Evolutionary conservation across 2,888 invertebrate genomes (phyloP).

Genomic region (Ormyrus labotus): DNA sequence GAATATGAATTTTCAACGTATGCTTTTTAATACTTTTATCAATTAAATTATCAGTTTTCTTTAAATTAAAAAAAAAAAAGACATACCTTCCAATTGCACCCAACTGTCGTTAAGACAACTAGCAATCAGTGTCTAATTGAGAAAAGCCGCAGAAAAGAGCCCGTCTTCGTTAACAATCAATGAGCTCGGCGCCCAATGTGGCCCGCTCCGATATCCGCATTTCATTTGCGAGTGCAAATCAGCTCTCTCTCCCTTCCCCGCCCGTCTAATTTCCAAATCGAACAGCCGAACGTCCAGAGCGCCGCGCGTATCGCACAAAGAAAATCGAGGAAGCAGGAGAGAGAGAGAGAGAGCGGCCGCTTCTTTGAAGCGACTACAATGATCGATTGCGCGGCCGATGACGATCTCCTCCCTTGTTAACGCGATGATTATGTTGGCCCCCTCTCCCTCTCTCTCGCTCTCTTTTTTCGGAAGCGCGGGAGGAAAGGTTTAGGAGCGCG

Average conservation of each 20-base stretch:
- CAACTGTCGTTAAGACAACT: too few species aligned
- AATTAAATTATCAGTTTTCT: background rate
- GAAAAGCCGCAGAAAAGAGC: background rate
- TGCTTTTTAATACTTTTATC: too few species aligned
- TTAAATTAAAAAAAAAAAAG: background rate
- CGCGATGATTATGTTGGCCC: background rate
- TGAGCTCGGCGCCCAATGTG: background rate
- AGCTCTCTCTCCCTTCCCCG: too few species aligned
- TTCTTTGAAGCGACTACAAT: background rate
- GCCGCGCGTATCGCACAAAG: background rate
- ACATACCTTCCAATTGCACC: too few species aligned
- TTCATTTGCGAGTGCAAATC: slow-evolving; percentile 2
- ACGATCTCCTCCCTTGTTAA: background rate
- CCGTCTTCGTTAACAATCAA: slow-evolving; percentile 17
- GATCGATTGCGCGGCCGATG: background rate
- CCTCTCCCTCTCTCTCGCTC: background rate
- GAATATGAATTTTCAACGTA: too few species aligned
- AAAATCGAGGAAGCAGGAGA: background rate
- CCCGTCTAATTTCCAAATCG: slow-evolving; percentile 13
- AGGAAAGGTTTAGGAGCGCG: background rate
- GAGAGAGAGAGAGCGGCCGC: too few species aligned
- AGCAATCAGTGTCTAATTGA: too few species aligned
- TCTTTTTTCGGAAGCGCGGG: background rate
- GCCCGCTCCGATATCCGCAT: background rate
- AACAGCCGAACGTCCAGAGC: background rate